These are phyloP conservation scores for Gila orcuttii DNA, from an alignment of 2,113 vertebrate genomes.

Conservation along the genomic window DNA sequence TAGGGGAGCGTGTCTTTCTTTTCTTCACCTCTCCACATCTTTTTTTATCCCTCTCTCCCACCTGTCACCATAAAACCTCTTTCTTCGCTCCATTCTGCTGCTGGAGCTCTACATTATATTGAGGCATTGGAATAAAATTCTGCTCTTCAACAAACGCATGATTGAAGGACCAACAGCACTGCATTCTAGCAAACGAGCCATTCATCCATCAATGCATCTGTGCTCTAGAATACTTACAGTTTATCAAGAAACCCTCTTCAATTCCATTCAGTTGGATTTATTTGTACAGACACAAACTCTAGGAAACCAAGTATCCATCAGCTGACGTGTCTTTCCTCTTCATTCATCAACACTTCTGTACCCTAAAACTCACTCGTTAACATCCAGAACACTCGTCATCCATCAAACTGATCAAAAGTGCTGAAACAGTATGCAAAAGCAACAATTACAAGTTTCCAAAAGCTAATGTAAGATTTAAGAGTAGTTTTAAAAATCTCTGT, in stretches of 20 bases:
- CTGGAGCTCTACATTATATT: neutral
- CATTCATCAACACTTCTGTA: neutral
- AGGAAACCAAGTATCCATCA: neutral
- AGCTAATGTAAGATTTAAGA: no score
- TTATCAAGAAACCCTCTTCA: neutral
- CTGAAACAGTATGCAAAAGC: no score
- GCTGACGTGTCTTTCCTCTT: no score
- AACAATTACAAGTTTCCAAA: no score
- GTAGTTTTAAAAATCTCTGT: no score
- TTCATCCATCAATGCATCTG: neutral
- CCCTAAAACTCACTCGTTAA: neutral
- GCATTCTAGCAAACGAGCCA: neutral
- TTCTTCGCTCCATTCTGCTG: conserved; percentile 66
- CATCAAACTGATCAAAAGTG: neutral
- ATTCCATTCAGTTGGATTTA: no score
- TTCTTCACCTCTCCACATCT: conserved; percentile 48
- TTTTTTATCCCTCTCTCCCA: conserved; percentile 43
- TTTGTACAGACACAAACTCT: no score
- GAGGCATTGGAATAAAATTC: neutral
- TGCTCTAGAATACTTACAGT: neutral
- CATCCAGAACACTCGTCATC: neutral
- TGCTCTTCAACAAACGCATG: neutral
- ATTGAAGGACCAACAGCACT: neutral
- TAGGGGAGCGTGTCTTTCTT: conserved; percentile 48
- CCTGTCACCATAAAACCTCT: conserved; percentile 33